Percentiles rank a stretch among this genome's conserved stretches.
phyloP scores from a whole-genome alignment of 2,888 invertebrate genomes.

The Volucella bombylans region DNA sequence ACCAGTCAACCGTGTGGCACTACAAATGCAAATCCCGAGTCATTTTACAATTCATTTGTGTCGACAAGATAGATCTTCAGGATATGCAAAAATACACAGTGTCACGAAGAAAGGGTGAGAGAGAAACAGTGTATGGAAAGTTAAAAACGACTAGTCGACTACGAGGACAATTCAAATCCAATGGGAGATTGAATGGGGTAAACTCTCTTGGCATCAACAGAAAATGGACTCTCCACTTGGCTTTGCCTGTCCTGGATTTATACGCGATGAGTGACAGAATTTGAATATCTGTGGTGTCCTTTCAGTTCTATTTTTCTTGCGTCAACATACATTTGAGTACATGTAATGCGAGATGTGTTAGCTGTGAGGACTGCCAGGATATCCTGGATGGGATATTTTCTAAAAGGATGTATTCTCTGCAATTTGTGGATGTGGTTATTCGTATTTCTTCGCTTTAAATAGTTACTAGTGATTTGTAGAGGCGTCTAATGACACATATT shows the following conservation, averaged over 20 bases:
- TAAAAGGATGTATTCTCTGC: conserved; percentile 24
- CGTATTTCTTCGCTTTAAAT: not conserved
- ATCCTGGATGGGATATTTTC: conserved; percentile 57
- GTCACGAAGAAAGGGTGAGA: not conserved
- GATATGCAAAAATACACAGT: conserved; percentile 52
- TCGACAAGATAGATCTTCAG: conserved; percentile 65
- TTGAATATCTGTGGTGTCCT: conserved; percentile 56
- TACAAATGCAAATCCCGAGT: conserved; percentile 67
- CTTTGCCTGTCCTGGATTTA: conserved; percentile 66
- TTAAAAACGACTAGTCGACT: conserved; percentile 43
- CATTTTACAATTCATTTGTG: conserved; percentile 73
- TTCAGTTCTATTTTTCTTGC: conserved; percentile 39
- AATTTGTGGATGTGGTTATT: conserved; percentile 26
- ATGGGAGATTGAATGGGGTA: conserved; percentile 64
- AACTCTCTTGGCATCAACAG: conserved; percentile 56
- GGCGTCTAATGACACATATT: not conserved
- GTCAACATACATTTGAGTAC: conserved; percentile 29
- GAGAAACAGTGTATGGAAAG: conserved; percentile 24
- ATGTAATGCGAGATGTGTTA: not conserved
- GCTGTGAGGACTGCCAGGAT: conserved; percentile 42
- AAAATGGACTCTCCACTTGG: conserved; percentile 68
- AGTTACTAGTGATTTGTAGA: conserved; percentile 20
- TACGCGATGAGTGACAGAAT: conserved; percentile 72
- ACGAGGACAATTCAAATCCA: conserved; percentile 34
- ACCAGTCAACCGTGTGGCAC: conserved; percentile 64